phyloP scores from a whole-genome alignment of 2,888 invertebrate species.

The Nectonema munidae region DNA sequence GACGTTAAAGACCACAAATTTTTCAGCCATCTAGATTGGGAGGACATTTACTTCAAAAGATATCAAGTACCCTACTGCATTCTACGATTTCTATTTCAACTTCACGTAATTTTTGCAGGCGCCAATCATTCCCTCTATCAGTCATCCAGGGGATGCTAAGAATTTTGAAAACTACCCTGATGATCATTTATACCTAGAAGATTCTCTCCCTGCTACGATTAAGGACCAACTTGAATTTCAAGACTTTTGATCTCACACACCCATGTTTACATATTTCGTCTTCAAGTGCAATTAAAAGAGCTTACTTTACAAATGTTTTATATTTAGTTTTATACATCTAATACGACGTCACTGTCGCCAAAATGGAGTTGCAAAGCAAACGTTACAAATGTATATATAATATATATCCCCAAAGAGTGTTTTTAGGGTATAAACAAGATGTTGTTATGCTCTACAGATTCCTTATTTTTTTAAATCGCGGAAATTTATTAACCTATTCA shows the following conservation, averaged over 20 bases:
- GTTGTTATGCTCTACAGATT: no score
- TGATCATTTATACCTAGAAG: constrained; percentile 30
- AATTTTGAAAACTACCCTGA: constrained; percentile 86
- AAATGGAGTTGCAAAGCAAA: no score
- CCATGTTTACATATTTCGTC: constrained; percentile 16
- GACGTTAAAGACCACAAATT: constrained; percentile 74
- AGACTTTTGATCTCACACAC: neutral
- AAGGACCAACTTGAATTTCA: neutral
- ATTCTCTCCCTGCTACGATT: neutral
- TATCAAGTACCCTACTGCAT: constrained; percentile 32
- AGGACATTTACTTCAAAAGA: constrained; percentile 44
- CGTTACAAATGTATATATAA: no score
- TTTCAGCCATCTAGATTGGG: constrained; percentile 72
- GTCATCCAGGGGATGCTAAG: constrained; percentile 55
- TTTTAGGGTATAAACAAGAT: no score
- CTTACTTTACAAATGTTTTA: no score
- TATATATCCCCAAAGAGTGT: no score
- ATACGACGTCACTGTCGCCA: no score
- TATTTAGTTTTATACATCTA: no score
- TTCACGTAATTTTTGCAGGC: constrained; percentile 31
- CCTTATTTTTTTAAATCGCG: no score
- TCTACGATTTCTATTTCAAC: neutral
- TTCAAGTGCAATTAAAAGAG: no score
- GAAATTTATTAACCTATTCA: no score
- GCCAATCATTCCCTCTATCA: constrained; percentile 56